Evolutionary conservation across 1,140 invertebrate species (phyloP).

Genomic region (Hydropsyche tenuis): DNA sequence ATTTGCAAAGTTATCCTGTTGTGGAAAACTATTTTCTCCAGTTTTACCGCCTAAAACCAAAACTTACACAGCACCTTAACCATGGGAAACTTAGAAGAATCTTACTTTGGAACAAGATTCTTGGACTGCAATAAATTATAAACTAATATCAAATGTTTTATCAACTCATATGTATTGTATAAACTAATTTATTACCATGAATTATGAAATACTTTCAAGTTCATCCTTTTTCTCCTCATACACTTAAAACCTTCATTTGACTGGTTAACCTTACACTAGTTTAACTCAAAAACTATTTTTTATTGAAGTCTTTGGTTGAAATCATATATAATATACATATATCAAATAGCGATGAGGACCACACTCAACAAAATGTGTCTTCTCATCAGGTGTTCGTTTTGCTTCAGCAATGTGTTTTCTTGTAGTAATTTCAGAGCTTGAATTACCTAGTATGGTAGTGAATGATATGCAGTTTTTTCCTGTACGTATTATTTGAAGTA

Average conservation of each 20-base stretch:
- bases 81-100: slow-evolving; percentile 10
- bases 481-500: slow-evolving; percentile 29
- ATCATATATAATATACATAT: slow-evolving; percentile 1
- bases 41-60: slow-evolving; percentile 22
- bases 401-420: slow-evolving; percentile 45
- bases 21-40: no score
- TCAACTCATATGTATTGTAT: neutral
- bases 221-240: slow-evolving; percentile 18
- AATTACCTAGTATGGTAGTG: slow-evolving; percentile 38
- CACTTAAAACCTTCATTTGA: slow-evolving; percentile 30
- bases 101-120: neutral
- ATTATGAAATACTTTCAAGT: slow-evolving; percentile 10
- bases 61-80: slow-evolving; percentile 4
- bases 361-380: slow-evolving; percentile 31
- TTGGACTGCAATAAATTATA: slow-evolving; percentile 14
- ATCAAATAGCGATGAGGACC: slow-evolving; percentile 13
- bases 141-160: neutral
- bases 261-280: slow-evolving; percentile 19
- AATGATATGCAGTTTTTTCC: slow-evolving; percentile 40
- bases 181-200: neutral
- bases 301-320: slow-evolving; percentile 21
- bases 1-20: no score
- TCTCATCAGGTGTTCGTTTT: slow-evolving; percentile 39
- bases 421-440: slow-evolving; percentile 42
- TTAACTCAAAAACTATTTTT: slow-evolving; percentile 10